Evolutionary conservation across 2,113 vertebrate species (phyloP), one percentile per base, ranked within the genome.

Genomic region (Bettongia penicillata): DNA sequence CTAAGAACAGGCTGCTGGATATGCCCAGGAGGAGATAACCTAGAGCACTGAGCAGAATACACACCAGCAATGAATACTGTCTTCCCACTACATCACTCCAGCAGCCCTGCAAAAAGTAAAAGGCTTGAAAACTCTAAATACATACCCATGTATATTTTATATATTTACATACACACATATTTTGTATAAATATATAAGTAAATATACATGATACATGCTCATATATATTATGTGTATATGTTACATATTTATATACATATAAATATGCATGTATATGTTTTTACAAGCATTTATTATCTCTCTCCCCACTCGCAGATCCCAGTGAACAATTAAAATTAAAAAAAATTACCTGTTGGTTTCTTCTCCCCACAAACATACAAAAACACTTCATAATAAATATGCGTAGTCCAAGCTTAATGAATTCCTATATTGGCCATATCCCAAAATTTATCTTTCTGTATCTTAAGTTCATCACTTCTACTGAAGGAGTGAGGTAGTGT

Each of bases 61-160:
- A 99, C 10, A 98, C 98, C 93, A 99, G 98, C 97, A 99, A 97
- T 23, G 99, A 99, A 98, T 98, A 98, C 0, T 94, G 98, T 95
- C 99, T 99, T 94, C 99, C 99, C n/a, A 99, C 99, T 95, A 99
- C 95, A 51, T 99, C 99, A 89, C 99, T 99, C 99, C 99, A 99
- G 98, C 99, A 99, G 94, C 99, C 99, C 99, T 99, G 98, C 37
- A 96, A 51, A 97, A 96, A 96, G 92, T 25, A 97, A 53, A 55
- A 96, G 95, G 77, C 8, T 31, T 92, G 25, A 52, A 5, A 22
- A 52, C 14, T 77, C n/a, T 23, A 89, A 50, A 94, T 0, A 22
- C 9, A 48, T 49, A 53, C 51, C 51, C 50, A 90, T 1, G 6
- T 43, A 1, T 22, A 77, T 43, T 48, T 48, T 48, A 48, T 48